A percentile compares a stretch with the other conserved stretches of the same genome.
Evolutionary conservation across 2,113 vertebrate species (phyloP).

Genomic region (Orthonyx spaldingii): DNA sequence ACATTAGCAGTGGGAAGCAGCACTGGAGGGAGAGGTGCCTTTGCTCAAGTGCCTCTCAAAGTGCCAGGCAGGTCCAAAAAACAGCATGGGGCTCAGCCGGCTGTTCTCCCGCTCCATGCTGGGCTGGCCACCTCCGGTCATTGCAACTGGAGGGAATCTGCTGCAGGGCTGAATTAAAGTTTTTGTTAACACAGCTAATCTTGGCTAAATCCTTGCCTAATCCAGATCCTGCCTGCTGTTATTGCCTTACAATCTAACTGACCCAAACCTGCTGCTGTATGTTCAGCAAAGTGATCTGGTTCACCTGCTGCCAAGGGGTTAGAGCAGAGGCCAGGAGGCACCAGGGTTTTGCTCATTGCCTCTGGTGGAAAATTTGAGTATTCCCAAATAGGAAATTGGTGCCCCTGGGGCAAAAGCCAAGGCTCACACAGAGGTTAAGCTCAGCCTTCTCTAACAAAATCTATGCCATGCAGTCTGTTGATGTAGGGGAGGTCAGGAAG

Average conservation of each 20-base stretch:
- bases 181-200: not conserved
- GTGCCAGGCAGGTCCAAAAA: not conserved
- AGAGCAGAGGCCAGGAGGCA: not conserved
- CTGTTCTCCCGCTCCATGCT: fast-evolving
- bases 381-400: not conserved
- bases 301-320: not conserved
- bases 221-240: not conserved
- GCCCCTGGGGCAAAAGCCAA: not conserved
- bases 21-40: not conserved
- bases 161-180: not conserved
- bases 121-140: fast-evolving
- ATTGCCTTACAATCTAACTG: not conserved
- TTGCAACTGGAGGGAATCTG: not conserved
- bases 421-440: not conserved
- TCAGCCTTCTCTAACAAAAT: not conserved
- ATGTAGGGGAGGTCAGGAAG: not conserved
- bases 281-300: not conserved
- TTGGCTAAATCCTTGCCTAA: not conserved
- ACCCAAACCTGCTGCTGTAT: not conserved
- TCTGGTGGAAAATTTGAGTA: not conserved
- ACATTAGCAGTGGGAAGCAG: not conserved
- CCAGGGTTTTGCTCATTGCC: fast-evolving
- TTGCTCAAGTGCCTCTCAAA: not conserved
- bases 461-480: not conserved
- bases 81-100: fast-evolving